Conservation (phyloP, 1,140 invertebrate genomes). For the Neelides sp. region DNA sequence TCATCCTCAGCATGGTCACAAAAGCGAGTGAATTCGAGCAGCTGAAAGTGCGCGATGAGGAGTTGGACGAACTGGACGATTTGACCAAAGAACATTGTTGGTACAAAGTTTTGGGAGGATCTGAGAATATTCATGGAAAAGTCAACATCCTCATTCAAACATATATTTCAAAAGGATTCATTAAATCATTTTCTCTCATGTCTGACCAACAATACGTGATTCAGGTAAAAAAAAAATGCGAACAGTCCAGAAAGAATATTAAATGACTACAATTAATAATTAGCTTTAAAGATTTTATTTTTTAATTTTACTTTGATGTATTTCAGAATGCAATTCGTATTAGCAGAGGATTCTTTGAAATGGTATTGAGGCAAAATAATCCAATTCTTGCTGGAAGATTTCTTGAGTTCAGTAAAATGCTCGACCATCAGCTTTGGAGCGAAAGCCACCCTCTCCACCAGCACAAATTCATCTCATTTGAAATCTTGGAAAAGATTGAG, state of each 20-base stretch:
- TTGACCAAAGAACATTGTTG: slow-evolving; percentile 58
- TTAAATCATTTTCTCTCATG: slow-evolving; percentile 77
- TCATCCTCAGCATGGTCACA: slow-evolving; percentile 78
- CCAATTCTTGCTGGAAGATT: slow-evolving; percentile 72
- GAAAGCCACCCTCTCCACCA: slow-evolving; percentile 74
- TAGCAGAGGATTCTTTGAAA: slow-evolving; percentile 83
- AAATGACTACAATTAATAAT: not conserved
- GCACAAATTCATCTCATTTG: slow-evolving; percentile 61
- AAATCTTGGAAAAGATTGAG: slow-evolving; percentile 73
- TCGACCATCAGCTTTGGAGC: slow-evolving; percentile 80
- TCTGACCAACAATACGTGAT: slow-evolving; percentile 88
- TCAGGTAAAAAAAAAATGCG: slow-evolving; percentile 51
- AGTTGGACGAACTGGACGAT: slow-evolving; percentile 75
- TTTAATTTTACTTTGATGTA: slow-evolving; percentile 24
- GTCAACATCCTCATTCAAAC: slow-evolving; percentile 94
- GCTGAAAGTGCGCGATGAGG: slow-evolving; percentile 89
- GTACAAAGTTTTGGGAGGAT: slow-evolving; percentile 59
- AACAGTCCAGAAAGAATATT: not conserved
- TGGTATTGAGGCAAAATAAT: slow-evolving; percentile 77
- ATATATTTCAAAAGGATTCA: slow-evolving; percentile 62
- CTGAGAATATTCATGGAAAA: slow-evolving; percentile 86
- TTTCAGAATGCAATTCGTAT: slow-evolving; percentile 78
- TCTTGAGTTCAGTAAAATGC: slow-evolving; percentile 71
- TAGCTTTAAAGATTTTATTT: slow-evolving; percentile 12
- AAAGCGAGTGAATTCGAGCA: slow-evolving; percentile 90